These are phyloP conservation scores for Pogonomyrmex californicus DNA, from an alignment of 1,140 invertebrate species.

Conservation along the genomic window DNA sequence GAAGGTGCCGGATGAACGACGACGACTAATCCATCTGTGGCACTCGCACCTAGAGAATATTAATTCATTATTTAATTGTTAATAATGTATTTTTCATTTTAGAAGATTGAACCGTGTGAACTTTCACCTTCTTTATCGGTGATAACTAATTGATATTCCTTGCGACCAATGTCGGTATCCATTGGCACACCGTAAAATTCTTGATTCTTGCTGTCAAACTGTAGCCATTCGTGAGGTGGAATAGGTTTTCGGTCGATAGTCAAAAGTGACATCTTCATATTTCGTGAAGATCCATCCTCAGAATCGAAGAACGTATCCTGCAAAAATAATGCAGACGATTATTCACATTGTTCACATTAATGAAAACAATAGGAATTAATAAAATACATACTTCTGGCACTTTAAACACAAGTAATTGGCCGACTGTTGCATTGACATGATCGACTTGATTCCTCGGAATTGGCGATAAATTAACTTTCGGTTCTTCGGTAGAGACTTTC, in stretches of 20 bases:
- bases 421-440: constrained; percentile 92
- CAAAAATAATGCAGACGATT: constrained; percentile 57
- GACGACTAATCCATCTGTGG: constrained; percentile 93
- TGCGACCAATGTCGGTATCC: constrained; percentile 89
- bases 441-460: constrained; percentile 94
- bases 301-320: constrained; percentile 96
- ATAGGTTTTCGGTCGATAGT: constrained; percentile 91
- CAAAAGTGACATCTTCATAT: constrained; percentile 91
- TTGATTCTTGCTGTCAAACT: constrained; percentile 95
- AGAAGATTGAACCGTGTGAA: constrained; percentile 4
- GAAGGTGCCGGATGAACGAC: constrained; percentile 89
- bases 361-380: constrained; percentile 87
- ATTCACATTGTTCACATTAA: neutral
- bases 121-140: constrained; percentile 81
- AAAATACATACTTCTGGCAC: constrained; percentile 90
- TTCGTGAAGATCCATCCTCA: constrained; percentile 92
- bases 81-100: constrained; percentile 17
- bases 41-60: constrained; percentile 84
- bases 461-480: constrained; percentile 90
- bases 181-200: constrained; percentile 96
- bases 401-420: constrained; percentile 92
- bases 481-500: constrained; percentile 87
- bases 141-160: constrained; percentile 92
- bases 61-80: neutral
- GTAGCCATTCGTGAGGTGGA: constrained; percentile 92